Evolutionary conservation across 2,797 vertebrate genomes (phyloP), one percentile per base, ranked within the genome.

Genomic region (Notolabrus celidotus): DNA sequence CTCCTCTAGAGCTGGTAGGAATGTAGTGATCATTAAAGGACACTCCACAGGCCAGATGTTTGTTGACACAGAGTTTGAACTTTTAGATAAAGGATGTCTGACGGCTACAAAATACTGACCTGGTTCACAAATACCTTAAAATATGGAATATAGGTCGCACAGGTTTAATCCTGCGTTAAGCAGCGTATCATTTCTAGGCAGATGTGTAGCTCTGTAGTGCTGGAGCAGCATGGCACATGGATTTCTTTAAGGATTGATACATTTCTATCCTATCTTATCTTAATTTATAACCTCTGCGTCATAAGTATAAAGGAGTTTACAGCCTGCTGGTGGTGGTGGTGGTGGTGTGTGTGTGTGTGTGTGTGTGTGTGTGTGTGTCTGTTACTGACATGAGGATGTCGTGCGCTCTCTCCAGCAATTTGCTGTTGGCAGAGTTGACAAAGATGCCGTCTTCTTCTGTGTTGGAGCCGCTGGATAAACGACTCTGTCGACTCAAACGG

Each of bases 311-410:
- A 23, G 19, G 17, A 45, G 31, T 19, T 43, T 1, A 27, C 22
- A 41, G 23, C 25, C 1, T 23, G 2, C 9, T 3, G 7, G 16
- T n/a, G n/a, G n/a, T n/a, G n/a, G n/a, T n/a, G n/a, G n/a, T n/a
- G n/a, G n/a, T 4, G 25, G 36, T 54, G n/a, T n/a, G n/a, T n/a
- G 15, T 1, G 19, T 15, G 5, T 2, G 23, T 1, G 1, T 55
- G 2, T 20, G 5, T 27, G 29, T 31, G 4, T 7, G 29, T 31
- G 29, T 31, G 29, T 31, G 7, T 31, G 29, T 31, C 29, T 0
- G 52, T 59, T 82, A 95, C 97, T 97, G 78, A 99, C 98, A 97
- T 99, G 81, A 99, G 96, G 91, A 99, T 98, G 86, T 97, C 97
- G 10, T 98, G 97, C 5, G 98, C 98, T 79, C 97, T 92, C 88